Evolutionary conservation across 1,140 invertebrate species (phyloP), one percentile per base, ranked within the genome.

Genomic region (Zeugodacus cucurbitae): DNA sequence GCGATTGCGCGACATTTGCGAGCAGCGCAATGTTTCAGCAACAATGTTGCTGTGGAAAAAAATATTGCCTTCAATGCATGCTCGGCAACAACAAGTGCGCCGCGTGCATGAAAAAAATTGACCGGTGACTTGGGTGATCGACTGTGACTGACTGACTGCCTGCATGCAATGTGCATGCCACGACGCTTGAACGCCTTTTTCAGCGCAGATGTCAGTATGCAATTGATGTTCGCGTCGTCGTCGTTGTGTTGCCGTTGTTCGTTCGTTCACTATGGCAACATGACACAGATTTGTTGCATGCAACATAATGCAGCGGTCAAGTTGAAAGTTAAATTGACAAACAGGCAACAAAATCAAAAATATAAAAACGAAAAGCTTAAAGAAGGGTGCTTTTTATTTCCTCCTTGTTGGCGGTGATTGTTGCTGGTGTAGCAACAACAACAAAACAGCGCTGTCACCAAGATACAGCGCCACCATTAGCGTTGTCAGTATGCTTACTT

Each of bases 1-100:
- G 91, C 90, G 91, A 92, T 92, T 90, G 90, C 90, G 92, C 20
- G 32, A 41, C 34, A 74, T 74, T 3, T 34, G 22, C 14, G 29
- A 37, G 67, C 67, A 74, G 67, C 34, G 67, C 34, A 37, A 74
- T 32, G 32, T 32, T 74, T 37, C 67, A 37, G 67, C 67, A 74
- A 37, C 64, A 32, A 67, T 67, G 64, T 37, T 59, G 58, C n/a
- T 11, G 1, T 67, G 3, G 29, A 67, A 32, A 14, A 34, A 29
- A 26, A 2, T 22, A n/a, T 2, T 44, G 22, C 5, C 41, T 26
- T 22, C 48, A 11, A 70, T 37, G 37, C 37, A 14, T 34, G 6
- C 20, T 2, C 37, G 41, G 4, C 34, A 37, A 41, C 29, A 20
- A 70, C 70, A 74, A 7, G 20, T 29, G 14, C 26, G 17, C 22